A percentile compares a stretch with the other conserved stretches of the same genome.
These are phyloP conservation scores for Melanostigma gelatinosum DNA, from an alignment of 2,113 vertebrate species.

Conservation along the genomic window DNA sequence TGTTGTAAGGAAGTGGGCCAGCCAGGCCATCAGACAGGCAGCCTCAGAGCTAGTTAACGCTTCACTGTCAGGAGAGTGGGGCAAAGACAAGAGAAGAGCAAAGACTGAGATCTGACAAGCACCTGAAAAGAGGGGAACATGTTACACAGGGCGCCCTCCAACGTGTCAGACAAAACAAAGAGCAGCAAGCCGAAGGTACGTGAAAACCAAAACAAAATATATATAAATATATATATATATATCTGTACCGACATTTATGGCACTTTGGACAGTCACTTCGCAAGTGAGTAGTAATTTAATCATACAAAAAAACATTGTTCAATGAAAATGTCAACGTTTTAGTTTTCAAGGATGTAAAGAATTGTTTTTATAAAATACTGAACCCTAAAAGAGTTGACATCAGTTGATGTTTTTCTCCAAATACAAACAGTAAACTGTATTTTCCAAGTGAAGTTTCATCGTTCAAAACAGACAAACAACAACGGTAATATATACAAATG, in stretches of 20 bases:
- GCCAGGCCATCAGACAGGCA: slow-evolving; percentile 35
- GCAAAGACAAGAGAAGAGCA: slow-evolving; percentile 24
- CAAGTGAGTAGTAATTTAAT: not conserved
- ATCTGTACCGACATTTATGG: not conserved
- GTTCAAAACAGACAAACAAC: not conserved
- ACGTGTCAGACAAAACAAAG: slow-evolving; percentile 83
- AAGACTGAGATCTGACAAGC: slow-evolving; percentile 4
- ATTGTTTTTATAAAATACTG: not conserved
- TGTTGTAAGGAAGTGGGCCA: slow-evolving; percentile 78
- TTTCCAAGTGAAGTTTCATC: not conserved
- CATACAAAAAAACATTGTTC: not conserved
- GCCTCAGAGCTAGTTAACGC: slow-evolving; percentile 40
- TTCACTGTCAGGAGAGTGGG: slow-evolving; percentile 32
- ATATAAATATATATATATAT: no score
- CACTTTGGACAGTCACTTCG: not conserved
- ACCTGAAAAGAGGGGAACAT: slow-evolving; percentile 61
- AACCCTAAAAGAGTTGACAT: not conserved
- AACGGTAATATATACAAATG: not conserved
- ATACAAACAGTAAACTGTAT: not conserved
- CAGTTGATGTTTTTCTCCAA: not conserved
- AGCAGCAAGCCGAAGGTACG: slow-evolving; percentile 84
- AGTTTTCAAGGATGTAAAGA: not conserved
- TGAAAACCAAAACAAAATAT: not conserved
- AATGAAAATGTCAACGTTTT: not conserved
- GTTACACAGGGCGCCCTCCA: slow-evolving; percentile 83